Conservation (phyloP, 2,797 vertebrate species). For the Zenarchopterus dispar region DNA sequence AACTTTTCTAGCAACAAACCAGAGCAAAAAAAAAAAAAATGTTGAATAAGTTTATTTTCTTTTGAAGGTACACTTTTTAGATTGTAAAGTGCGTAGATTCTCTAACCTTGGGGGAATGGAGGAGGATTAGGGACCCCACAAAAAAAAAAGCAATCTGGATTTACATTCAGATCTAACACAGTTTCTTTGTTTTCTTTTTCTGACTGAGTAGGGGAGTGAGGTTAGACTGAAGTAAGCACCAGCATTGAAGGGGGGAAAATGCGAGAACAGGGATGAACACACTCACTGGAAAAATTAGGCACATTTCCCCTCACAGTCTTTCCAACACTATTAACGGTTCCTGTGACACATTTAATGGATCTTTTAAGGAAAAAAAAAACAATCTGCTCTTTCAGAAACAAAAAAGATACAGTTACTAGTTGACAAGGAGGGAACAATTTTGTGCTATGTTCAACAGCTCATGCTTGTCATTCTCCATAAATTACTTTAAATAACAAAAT, state of each 20-base stretch:
- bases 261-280: neutral
- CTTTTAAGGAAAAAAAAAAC: conserved; percentile 20
- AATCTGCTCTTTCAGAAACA: neutral
- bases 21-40: conserved; percentile 7
- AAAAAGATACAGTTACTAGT: conserved; percentile 19
- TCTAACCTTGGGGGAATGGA: conserved; percentile 55
- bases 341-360: conserved; percentile 11
- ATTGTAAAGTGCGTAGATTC: conserved; percentile 78
- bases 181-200: conserved; percentile 31
- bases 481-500: conserved; percentile 85
- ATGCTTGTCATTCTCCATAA: conserved; percentile 80
- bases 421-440: conserved; percentile 33
- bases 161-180: conserved; percentile 68
- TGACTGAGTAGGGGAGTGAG: conserved; percentile 26
- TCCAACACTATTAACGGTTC: neutral
- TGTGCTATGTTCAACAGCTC: conserved; percentile 76
- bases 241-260: conserved; percentile 11
- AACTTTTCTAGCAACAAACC: neutral
- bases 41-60: conserved; percentile 66
- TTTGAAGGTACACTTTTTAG: conserved; percentile 75
- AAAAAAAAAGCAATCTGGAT: conserved; percentile 37
- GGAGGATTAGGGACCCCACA: conserved; percentile 7
- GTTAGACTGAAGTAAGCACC: conserved; percentile 34
- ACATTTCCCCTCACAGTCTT: conserved; percentile 31
- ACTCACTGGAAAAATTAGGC: conserved; percentile 35